phyloP scores from a whole-genome alignment of 2,888 invertebrate species.

The Drosophila leonis region DNA sequence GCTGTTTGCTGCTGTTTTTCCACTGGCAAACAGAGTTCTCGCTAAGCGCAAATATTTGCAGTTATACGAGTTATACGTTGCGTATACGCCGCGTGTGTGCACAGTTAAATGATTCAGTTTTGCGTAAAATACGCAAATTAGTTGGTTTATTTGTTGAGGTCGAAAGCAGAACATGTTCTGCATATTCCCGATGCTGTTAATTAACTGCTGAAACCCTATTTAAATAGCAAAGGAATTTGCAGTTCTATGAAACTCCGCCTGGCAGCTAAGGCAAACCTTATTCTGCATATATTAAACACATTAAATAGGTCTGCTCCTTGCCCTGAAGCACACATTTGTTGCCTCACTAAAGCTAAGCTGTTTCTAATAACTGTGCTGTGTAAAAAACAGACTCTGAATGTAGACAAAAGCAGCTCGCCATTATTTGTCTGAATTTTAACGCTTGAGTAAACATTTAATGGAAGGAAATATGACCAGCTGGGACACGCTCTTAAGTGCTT shows the following conservation, averaged over 20 bases:
- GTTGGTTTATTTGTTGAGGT: constrained; percentile 34
- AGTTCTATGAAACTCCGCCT: not conserved
- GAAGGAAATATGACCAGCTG: not conserved
- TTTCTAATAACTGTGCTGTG: not conserved
- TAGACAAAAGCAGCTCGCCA: not conserved
- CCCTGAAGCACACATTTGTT: not conserved
- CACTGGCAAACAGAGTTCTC: constrained; percentile 18
- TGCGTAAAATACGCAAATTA: constrained; percentile 50
- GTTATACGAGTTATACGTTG: constrained; percentile 1
- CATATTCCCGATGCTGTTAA: constrained; percentile 9
- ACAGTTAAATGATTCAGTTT: constrained; percentile 27
- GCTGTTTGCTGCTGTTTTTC: not conserved
- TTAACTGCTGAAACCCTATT: constrained; percentile 21
- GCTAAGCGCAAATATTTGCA: constrained; percentile 37
- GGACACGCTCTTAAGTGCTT: not conserved
- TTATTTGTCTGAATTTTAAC: constrained; percentile 6
- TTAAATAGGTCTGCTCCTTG: constrained; percentile 1
- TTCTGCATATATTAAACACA: not conserved
- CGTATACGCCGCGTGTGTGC: constrained; percentile 10
- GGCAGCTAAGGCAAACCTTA: not conserved
- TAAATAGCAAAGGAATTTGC: constrained; percentile 1
- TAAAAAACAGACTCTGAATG: not conserved
- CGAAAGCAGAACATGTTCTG: not conserved
- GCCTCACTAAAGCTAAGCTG: not conserved
- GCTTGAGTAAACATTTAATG: constrained; percentile 8